Base-by-base conservation (phyloP, 2,888 invertebrate species). In the Parnassius orleans region DNA sequence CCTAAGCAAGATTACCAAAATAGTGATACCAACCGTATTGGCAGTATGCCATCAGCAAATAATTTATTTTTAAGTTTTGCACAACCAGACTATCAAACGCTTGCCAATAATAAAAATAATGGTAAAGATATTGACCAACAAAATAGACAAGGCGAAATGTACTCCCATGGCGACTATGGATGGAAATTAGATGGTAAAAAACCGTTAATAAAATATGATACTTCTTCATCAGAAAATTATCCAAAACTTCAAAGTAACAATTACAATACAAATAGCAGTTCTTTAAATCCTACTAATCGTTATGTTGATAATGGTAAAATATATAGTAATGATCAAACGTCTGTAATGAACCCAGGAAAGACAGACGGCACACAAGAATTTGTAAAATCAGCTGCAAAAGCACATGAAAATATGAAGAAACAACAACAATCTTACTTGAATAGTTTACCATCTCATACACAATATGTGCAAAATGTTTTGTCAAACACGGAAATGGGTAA, bases 101-200 rank as follows among this genome's bases (percentile, higher is more conserved):
- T 78, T 46, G 84, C 74, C 66, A 84, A 78, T 57, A 64, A 78
- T 11, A 88, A 80, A 74, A 69, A 72, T 62, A 77, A 79, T 24
- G 72, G 77, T 1, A 82, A 81, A 71, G 87, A 87, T 63, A 63
- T 78, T 10, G 87, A 90, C 52, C 83, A 81, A 57, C 86, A 86
- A 67, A 77, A 75, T 9, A 76, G 75, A 46, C 87, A 85, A 63
- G 69, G 79, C 59, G 81, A 81, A 12, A 69, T 75, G 44, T 92
- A 91, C 66, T 88, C 92, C 0, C 85, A 88, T 60, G 91, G 91
- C 11, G 91, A 92, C 68, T 92, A 85, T 69, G 92, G 92, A 1
- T 92, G 92, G 92, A 91, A 89, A 72, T 62, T 92, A 24, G 74
- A 78, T 3, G 85, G 81, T n/a, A 90, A 86, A 69, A 92, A 86